These are phyloP conservation scores for Oryctolagus cuniculus DNA, from an alignment of 2,113 vertebrate genomes.

Conservation along the genomic window mOryCun1.1 NC_091439.1:56229001-56229500, in stretches of 20 bases:
- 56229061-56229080: slow-evolving; percentile 49
- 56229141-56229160: slow-evolving; percentile 61
- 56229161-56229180: neutral
- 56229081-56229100: slow-evolving; percentile 58
- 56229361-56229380: neutral
- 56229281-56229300: slow-evolving; percentile 41
- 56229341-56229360: neutral
- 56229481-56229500: slow-evolving; percentile 81
- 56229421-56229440: neutral
- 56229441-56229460: neutral
- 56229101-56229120: slow-evolving; percentile 31
- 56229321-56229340: slow-evolving; percentile 49
- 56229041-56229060: slow-evolving; percentile 72
- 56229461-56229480: slow-evolving; percentile 41
- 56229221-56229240: neutral
- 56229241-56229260: neutral
- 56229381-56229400: neutral
- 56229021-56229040: slow-evolving; percentile 37
- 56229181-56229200: neutral
- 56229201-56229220: slow-evolving; percentile 37
- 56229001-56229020: neutral
- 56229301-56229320: slow-evolving; percentile 31
- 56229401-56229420: neutral
- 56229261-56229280: slow-evolving; percentile 15
- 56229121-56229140: slow-evolving; percentile 50